Conservation (phyloP, 2,888 invertebrate genomes). For the Cheilosia pagana region DNA sequence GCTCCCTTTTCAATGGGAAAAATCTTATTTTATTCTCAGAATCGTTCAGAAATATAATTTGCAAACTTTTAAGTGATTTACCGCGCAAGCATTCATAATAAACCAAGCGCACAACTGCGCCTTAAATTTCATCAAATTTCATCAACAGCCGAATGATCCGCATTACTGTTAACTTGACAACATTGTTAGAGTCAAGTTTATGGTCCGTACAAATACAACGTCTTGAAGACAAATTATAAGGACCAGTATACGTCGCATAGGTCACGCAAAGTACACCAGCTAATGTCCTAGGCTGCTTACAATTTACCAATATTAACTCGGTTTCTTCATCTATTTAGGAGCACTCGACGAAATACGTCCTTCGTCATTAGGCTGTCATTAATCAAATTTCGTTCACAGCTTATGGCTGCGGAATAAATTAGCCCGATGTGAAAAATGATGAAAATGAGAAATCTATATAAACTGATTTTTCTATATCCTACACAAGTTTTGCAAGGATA, state of each 20-base stretch:
- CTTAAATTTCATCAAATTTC: constrained; percentile 27
- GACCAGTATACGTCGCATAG: too few relatives aligned
- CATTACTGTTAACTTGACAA: neutral
- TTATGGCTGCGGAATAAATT: constrained; percentile 56
- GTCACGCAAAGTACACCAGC: too few relatives aligned
- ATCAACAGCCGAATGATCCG: constrained; percentile 11
- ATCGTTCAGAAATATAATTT: constrained; percentile 11
- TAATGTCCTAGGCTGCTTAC: too few relatives aligned
- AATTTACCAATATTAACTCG: too few relatives aligned
- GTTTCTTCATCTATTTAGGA: neutral
- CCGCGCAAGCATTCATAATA: constrained; percentile 16
- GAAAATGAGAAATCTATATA: constrained; percentile 40
- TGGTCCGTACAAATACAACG: too few relatives aligned
- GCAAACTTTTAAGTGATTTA: constrained; percentile 50
- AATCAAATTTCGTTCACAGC: constrained; percentile 64
- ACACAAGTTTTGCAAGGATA: constrained; percentile 27
- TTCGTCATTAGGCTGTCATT: constrained; percentile 52
- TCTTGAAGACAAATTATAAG: too few relatives aligned
- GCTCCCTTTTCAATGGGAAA: too few relatives aligned
- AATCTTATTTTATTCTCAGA: too few relatives aligned
- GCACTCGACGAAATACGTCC: constrained; percentile 25
- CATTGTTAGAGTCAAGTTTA: neutral
- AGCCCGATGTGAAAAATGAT: constrained; percentile 49
- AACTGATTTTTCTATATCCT: constrained; percentile 42
- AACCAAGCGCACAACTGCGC: neutral